These are phyloP conservation scores for Phrixothrix hirtus DNA, from an alignment of 2,888 invertebrate species.

Conservation along the genomic window DNA sequence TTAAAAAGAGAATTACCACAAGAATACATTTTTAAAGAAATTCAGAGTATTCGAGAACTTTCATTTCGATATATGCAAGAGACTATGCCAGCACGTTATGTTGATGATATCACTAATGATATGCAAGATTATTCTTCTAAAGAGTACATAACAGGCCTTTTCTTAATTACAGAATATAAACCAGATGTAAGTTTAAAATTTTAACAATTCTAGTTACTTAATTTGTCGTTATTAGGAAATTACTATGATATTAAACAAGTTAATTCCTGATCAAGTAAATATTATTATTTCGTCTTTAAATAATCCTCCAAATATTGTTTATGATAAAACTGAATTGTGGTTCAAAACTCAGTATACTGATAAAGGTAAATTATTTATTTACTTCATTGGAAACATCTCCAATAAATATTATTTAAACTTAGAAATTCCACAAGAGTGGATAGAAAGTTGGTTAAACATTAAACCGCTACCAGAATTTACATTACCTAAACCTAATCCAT, in stretches of 20 bases:
- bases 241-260: conserved; percentile 61
- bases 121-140: conserved; percentile 81
- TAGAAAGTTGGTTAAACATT: conserved; percentile 65
- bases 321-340: too few relatives aligned
- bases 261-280: conserved; percentile 70
- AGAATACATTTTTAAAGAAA: conserved; percentile 74
- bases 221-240: conserved; percentile 59
- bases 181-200: too few relatives aligned
- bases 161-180: too few relatives aligned
- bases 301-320: too few relatives aligned
- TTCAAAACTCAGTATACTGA: conserved; percentile 74
- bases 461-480: too few relatives aligned
- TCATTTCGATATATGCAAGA: conserved; percentile 75
- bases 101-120: conserved; percentile 73
- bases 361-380: conserved; percentile 56
- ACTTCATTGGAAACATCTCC: too few relatives aligned
- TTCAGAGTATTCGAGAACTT: conserved; percentile 74
- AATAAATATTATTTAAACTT: too few relatives aligned
- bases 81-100: conserved; percentile 72
- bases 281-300: conserved; percentile 72
- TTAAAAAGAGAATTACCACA: too few relatives aligned
- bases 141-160: conserved; percentile 77
- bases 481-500: conserved; percentile 73
- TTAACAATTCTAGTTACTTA: background rate
- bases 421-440: conserved; percentile 68